A percentile compares a stretch with the other conserved stretches of the same genome.
Evolutionary conservation across 2,888 invertebrate species (phyloP).

Genomic region (Ctena decussata): DNA sequence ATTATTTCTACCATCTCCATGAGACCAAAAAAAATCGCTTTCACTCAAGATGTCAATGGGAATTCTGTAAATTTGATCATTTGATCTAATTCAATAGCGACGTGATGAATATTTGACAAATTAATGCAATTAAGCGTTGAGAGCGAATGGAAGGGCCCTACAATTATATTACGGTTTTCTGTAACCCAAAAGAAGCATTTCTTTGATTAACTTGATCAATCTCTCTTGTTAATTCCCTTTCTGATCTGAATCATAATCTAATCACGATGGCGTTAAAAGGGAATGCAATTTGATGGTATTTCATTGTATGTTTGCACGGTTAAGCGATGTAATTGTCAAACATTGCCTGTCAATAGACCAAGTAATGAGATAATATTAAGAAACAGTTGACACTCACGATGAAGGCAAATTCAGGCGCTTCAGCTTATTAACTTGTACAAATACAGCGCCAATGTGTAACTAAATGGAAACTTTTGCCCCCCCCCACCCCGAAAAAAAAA

Average conservation of each 20-base stretch:
- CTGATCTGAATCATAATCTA: constrained; percentile 11
- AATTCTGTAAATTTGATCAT: constrained; percentile 46
- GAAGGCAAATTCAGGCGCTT: neutral
- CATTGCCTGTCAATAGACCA: constrained; percentile 4
- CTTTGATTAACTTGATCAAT: constrained; percentile 58
- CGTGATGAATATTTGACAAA: constrained; percentile 80
- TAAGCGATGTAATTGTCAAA: constrained; percentile 19
- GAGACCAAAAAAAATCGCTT: neutral
- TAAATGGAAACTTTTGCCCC: too few relatives aligned
- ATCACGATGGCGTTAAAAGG: neutral
- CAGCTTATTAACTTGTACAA: neutral
- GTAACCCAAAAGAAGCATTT: constrained; percentile 24
- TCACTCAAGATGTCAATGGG: constrained; percentile 14
- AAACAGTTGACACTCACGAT: neutral
- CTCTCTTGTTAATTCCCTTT: constrained; percentile 29
- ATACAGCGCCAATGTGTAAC: neutral
- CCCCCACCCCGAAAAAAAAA: too few relatives aligned
- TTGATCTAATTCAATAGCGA: constrained; percentile 70
- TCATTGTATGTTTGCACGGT: constrained; percentile 10
- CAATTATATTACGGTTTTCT: constrained; percentile 60
- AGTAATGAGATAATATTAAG: constrained; percentile 16
- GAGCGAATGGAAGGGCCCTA: constrained; percentile 40
- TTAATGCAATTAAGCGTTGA: constrained; percentile 75
- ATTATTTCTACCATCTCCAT: too few relatives aligned
- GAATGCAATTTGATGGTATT: constrained; percentile 14